Evolutionary conservation across 2,797 vertebrate species (phyloP).

Genomic region (Momotus momota): DNA sequence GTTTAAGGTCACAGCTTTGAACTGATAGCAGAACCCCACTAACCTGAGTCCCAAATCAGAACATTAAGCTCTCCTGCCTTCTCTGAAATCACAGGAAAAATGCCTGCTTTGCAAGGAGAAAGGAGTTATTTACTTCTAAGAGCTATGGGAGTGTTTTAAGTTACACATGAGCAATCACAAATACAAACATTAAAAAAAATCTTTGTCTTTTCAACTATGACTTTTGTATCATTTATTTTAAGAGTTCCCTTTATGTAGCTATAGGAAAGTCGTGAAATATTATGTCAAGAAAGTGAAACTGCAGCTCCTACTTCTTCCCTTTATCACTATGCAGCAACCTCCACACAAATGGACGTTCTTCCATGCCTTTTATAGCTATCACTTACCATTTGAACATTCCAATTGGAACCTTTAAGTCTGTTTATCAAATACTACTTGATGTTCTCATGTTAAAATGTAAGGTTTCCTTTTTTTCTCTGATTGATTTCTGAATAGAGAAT

Average conservation of each 20-base stretch:
- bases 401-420: not conserved
- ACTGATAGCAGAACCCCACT: not conserved
- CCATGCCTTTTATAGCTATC: not conserved
- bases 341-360: not conserved
- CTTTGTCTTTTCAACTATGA: not conserved
- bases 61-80: not conserved
- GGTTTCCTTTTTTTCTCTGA: not conserved
- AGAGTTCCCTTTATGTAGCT: not conserved
- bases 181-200: not conserved
- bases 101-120: not conserved
- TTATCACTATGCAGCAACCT: not conserved
- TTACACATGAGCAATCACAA: not conserved
- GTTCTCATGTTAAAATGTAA: not conserved
- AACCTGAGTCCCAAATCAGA: not conserved
- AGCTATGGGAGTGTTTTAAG: not conserved
- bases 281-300: not conserved
- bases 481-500: not conserved
- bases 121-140: not conserved
- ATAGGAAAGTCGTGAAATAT: not conserved
- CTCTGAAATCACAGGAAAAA: not conserved
- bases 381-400: not conserved
- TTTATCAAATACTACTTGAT: not conserved
- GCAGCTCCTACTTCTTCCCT: not conserved
- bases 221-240: not conserved
- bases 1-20: not conserved